Evolutionary conservation across 2,113 vertebrate species (phyloP).

Genomic region (Lipophrys pholis): DNA sequence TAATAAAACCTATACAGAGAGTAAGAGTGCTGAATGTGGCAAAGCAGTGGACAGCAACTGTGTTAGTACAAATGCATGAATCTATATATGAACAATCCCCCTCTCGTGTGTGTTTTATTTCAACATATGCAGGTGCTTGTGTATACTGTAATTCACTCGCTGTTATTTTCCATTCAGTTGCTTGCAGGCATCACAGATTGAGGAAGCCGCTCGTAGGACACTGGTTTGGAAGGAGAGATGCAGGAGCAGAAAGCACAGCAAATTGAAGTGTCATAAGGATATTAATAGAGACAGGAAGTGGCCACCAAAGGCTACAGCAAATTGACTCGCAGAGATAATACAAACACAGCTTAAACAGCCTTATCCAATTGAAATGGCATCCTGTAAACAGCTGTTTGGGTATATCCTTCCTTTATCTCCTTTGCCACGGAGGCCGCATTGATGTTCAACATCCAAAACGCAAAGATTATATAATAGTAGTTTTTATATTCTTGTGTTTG

Average conservation of each 20-base stretch:
- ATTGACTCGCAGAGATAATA: slow-evolving; percentile 57
- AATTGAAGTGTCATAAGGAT: slow-evolving; percentile 67
- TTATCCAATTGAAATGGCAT: slow-evolving; percentile 54
- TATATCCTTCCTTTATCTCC: slow-evolving; percentile 20
- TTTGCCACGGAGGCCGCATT: slow-evolving; percentile 10
- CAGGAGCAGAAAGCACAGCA: slow-evolving; percentile 13
- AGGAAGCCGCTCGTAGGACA: slow-evolving; percentile 21
- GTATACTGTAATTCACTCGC: slow-evolving; percentile 9
- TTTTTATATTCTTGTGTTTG: slow-evolving; percentile 9
- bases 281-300: slow-evolving; percentile 65
- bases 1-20: background rate
- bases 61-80: background rate
- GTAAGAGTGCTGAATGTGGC: background rate
- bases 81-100: background rate
- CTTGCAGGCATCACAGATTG: slow-evolving; percentile 22
- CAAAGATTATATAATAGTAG: slow-evolving; percentile 20
- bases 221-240: background rate
- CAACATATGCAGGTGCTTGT: background rate
- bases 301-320: slow-evolving; percentile 43
- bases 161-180: background rate
- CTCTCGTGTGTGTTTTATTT: background rate
- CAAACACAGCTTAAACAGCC: slow-evolving; percentile 48
- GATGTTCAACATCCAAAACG: slow-evolving; percentile 37
- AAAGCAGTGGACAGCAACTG: background rate
- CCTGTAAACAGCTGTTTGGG: slow-evolving; percentile 56